phyloP scores from a whole-genome alignment of 1,140 invertebrate genomes.

The Alviniconcha marisindica region DNA sequence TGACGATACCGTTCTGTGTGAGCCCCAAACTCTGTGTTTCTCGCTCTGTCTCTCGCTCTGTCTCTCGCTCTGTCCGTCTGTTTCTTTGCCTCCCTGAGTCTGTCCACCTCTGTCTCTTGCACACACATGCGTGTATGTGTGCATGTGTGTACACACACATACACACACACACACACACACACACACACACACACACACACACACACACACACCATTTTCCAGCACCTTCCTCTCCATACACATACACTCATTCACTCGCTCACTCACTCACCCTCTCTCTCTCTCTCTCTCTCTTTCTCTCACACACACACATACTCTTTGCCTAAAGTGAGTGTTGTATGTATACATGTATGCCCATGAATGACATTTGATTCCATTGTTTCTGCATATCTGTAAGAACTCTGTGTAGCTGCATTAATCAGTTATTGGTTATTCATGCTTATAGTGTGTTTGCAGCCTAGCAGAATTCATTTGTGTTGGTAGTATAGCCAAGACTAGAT shows the following conservation, averaged over 20 bases:
- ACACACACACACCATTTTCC: too few species aligned
- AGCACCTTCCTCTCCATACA: too few species aligned
- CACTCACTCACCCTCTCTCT: background rate
- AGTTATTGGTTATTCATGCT: background rate
- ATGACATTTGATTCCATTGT: too few species aligned
- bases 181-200: background rate
- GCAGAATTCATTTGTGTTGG: background rate
- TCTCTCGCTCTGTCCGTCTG: too few species aligned
- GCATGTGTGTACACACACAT: background rate
- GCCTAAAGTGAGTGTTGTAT: background rate
- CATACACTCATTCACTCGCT: background rate
- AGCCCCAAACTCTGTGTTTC: too few species aligned
- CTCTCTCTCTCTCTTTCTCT: background rate
- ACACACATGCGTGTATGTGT: background rate
- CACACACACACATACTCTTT: background rate
- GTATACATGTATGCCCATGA: background rate
- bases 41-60: too few species aligned
- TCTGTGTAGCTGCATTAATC: too few species aligned
- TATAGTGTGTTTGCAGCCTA: background rate
- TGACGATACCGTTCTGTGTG: too few species aligned
- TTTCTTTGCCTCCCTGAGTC: too few species aligned
- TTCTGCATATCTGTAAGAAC: too few species aligned
- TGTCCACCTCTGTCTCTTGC: background rate
- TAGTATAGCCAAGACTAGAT: background rate
- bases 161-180: background rate